Base-by-base conservation (phyloP, 2,888 invertebrate species). In the Scaptomyza reducta region DNA sequence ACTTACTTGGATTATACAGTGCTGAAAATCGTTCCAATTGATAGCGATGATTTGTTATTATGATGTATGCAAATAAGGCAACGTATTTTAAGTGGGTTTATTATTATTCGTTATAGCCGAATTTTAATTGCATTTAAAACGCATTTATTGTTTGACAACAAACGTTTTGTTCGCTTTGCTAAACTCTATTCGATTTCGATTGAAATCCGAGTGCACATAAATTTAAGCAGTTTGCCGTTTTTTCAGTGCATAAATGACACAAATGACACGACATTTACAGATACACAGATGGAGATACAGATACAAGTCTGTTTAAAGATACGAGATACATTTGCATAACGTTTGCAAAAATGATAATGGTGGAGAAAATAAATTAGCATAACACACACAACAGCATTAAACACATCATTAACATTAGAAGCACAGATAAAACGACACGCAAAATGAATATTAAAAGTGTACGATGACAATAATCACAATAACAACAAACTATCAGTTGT, bases 121-220 rank as follows among this genome's bases (percentile, higher is more conserved):
- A 74, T 70, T 77, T 79, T 77, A 86, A 77, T 83, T 75, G 80
- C 67, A 60, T 73, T 68, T 80, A 53, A 74, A 81, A 58, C 66
- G 65, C 56, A 85, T 85, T 79, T 56, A 74, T 79, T 79, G 74
- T 82, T 63, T 63, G 60, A 76, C 58, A 65, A 61, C 64, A 65
- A 86, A 64, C 83, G 80, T 86, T 81, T 81, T 81, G 79, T 71
- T 55, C 44, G 35, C 40, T 61, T 64, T 64, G 46, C 53, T 50
- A 47, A 62, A 57, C 44, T 70, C 76, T 63, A 82, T 63, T 50
- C 64, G 61, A 59, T 65, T 77, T 51, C 14, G 67, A 59, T 78
- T 58, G 70, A 78, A 61, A 50, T 74, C 46, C 49, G 63, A 74
- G 49, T 76, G 76, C 62, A 75, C 62, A 74, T 76, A 76, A 76